Conservation (phyloP, 2,113 vertebrate species). For the Opisthocomus hoazin region DNA sequence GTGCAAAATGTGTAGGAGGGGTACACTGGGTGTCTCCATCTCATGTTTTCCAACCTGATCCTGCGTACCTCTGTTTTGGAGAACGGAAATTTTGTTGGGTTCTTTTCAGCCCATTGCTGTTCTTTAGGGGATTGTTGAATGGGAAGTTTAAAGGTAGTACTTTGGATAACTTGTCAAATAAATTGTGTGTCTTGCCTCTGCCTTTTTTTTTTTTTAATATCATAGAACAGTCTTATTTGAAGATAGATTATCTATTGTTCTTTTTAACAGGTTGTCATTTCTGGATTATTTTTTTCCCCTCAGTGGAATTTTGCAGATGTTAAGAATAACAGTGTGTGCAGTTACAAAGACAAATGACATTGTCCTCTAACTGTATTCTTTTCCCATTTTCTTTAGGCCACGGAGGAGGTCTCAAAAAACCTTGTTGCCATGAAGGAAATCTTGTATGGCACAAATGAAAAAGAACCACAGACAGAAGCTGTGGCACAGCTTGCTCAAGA, state of each 20-base stretch:
- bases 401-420: slow-evolving; percentile 97
- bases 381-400: slow-evolving; percentile 74
- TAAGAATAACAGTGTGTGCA: background rate
- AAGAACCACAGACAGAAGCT: slow-evolving; percentile 90
- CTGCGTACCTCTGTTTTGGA: background rate
- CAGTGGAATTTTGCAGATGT: background rate
- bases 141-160: background rate
- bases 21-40: background rate
- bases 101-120: background rate
- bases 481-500: slow-evolving; percentile 95
- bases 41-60: background rate
- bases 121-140: background rate
- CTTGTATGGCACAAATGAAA: slow-evolving; percentile 91
- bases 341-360: background rate
- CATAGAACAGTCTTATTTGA: background rate
- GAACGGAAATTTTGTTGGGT: background rate
- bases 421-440: slow-evolving; percentile 96
- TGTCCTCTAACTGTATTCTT: background rate
- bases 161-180: background rate
- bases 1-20: background rate
- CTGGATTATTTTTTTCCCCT: background rate
- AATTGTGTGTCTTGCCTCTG: background rate
- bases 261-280: background rate
- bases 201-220: background rate
- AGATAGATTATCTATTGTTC: background rate